Base-by-base conservation (phyloP, 1,140 invertebrate species). In the Calephelis nemesis region DNA sequence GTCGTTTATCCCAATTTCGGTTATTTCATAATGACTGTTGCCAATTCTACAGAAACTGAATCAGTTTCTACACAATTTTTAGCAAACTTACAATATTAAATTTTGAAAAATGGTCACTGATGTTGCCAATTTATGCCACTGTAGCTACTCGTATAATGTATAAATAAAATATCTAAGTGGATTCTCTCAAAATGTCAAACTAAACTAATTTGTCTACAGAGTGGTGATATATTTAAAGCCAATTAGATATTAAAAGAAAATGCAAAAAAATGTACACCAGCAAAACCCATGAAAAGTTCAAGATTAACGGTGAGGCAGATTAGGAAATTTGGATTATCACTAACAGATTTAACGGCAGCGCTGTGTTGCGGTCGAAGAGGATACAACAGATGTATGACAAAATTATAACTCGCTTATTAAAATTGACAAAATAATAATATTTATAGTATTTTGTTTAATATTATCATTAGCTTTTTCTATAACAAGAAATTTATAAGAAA, bases 251-350 rank as follows among this genome's bases (percentile, higher is more conserved):
- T 65, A 76, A 50, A 63, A 60, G 66, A 54, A 70, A 72, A 71
- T 13, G 73, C 71, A 77, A 75, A 67, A 75, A 75, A 69, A 69
- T 74, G 78, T 81, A 74, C 78, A 83, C 77, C 77, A 81, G 81
- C 81, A 81, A 79, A 74, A 81, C 74, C 81, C 75, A 67, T 67
- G 67, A 70, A 48, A 67, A 71, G 65, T 68, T 50, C 66, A 71
- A 73, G 67, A 66, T 62, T 70, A 70, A 71, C 69, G 72, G 30
- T 49, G 70, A 67, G 58, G 58, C 40, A 71, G 62, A 63, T 66
- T 68, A 65, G 65, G 52, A 52, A 73, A 73, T 66, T 76, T 74
- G 69, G 68, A 70, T 66, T 69, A 48, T 66, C 58, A 62, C 63
- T 69, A 69, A 67, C 62, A 71, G 63, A 64, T 45, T 69, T 69